Evolutionary conservation across 2,113 vertebrate species (phyloP).

Genomic region (Plecturocebus donacophilus): DNA sequence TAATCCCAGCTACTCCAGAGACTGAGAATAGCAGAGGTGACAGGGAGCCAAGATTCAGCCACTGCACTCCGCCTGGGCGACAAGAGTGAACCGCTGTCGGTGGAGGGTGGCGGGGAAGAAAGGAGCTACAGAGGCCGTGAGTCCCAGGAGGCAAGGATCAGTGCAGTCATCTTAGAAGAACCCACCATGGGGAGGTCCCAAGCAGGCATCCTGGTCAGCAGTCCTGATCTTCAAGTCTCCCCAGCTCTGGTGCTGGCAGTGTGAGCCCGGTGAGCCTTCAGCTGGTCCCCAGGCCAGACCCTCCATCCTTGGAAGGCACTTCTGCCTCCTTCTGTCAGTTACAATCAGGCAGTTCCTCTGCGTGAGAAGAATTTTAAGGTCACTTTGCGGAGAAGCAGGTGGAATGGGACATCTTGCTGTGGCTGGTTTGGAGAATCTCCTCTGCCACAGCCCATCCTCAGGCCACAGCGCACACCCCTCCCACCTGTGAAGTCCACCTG

Average conservation of each 20-base stretch:
- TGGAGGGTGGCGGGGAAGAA: background rate
- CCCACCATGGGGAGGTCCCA: background rate
- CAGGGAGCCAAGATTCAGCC: too few species aligned
- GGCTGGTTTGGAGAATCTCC: background rate
- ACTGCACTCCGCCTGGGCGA: too few species aligned
- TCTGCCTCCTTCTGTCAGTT: background rate
- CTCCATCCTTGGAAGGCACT: background rate
- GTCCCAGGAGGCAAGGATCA: background rate
- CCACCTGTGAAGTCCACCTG: accelerated
- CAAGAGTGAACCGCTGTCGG: too few species aligned
- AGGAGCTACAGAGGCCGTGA: background rate
- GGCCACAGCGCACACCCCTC: background rate
- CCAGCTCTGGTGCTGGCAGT: accelerated
- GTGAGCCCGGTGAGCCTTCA: accelerated
- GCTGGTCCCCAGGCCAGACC: accelerated
- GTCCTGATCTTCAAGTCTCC: background rate
- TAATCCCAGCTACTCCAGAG: too few species aligned
- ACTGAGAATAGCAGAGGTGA: too few species aligned
- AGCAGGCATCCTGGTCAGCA: accelerated
- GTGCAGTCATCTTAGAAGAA: accelerated
- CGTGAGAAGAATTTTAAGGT: background rate
- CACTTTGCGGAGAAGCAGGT: accelerated
- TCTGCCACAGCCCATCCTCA: background rate
- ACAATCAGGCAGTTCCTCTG: too few species aligned
- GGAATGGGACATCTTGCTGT: accelerated